Evolutionary conservation across 1,140 invertebrate genomes (phyloP), one percentile per base, ranked within the genome.

Genomic region (Camponotus floridanus): DNA sequence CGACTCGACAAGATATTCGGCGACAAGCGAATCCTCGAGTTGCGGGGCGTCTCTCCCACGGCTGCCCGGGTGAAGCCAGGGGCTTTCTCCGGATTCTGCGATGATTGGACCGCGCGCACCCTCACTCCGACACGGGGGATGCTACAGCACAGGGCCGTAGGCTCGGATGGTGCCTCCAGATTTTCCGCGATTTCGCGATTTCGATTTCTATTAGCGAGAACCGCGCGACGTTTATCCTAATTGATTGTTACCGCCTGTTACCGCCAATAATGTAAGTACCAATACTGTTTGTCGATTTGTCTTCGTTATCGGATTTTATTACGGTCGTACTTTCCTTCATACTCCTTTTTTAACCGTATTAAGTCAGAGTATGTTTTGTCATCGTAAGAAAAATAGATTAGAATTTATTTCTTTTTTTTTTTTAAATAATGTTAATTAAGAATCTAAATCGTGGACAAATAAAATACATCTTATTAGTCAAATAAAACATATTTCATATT

Each of bases 91-190:
- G 92, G 93, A 95, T 95, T 94, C 94, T 95, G 94, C 94, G 94
- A 94, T 95, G 94, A 95, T 95, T 95, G 94, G 94, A 94, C 94
- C 94, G 90, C 88, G 92, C 93, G 91, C 92, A 93, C 93, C 92
- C 93, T 93, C 87, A 86, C 88, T 55, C 81, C 57, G 42, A 11
- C 62, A 68, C 74, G 78, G 91, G 91, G 88, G 90, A 91, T 91
- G 90, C 92, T 80, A 89, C 86, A 76, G 79, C 76, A 89, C 92
- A 93, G 92, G 88, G 88, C 80, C 91, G 92, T 91, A 71, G 6
- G 11, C 21, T 36, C 48, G 8, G 42, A 45, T 15, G 55, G 18
- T n/a, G 18, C 48, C 45, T 61, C 26, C 55, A 31, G 68, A 62
- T 45, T 48, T 26, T 26, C 26, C 26, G 26, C 26, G 26, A 33